Conservation (phyloP, 2,888 invertebrate species). For the Drosophila emarginata region DNA sequence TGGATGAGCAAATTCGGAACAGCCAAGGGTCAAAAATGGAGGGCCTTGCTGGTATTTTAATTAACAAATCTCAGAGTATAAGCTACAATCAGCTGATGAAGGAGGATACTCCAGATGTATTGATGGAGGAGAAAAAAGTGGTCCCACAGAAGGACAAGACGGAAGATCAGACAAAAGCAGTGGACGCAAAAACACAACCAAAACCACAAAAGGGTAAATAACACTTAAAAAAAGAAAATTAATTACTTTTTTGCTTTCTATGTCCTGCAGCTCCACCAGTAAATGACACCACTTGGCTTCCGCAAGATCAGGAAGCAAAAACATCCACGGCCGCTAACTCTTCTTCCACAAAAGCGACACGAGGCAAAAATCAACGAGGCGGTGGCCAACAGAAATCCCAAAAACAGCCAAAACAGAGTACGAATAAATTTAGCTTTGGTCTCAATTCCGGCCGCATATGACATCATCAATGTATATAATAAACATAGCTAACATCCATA, state of each 20-base stretch:
- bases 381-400: constrained; percentile 30
- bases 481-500: neutral
- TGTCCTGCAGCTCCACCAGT: neutral
- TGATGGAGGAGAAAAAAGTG: neutral
- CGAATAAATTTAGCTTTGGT: neutral
- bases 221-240: neutral
- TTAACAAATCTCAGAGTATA: constrained; percentile 16
- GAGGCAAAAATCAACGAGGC: neutral
- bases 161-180: neutral
- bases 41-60: constrained; percentile 46
- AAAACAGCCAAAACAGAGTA: constrained; percentile 45
- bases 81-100: constrained; percentile 55
- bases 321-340: neutral
- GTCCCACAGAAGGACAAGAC: neutral
- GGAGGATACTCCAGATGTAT: neutral
- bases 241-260: neutral
- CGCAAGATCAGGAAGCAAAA: constrained; percentile 21
- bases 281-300: constrained; percentile 53
- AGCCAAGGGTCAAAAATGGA: neutral
- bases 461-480: neutral
- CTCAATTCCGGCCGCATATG: neutral
- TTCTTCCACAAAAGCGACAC: neutral
- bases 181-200: neutral
- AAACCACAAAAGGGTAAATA: neutral
- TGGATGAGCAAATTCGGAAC: constrained; percentile 83